Conservation (phyloP, 2,113 vertebrate genomes). For the Oncorhynchus nerka region DNA sequence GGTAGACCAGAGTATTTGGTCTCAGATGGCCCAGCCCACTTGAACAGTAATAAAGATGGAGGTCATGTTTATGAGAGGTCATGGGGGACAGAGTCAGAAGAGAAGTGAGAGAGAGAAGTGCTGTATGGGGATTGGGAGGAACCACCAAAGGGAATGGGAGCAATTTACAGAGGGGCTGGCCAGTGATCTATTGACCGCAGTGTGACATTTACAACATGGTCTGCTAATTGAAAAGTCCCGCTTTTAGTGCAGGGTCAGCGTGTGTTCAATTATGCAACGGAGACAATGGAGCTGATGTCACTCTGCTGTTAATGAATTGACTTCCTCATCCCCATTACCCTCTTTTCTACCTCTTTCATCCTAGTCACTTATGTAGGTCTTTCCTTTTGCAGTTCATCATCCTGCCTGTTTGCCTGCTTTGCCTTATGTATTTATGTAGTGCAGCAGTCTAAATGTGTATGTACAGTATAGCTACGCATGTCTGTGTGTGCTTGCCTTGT, state of each 20-base stretch:
- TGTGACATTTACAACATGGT: constrained; percentile 66
- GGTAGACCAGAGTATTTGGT: background rate
- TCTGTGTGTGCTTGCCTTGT: background rate
- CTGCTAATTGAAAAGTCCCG: constrained; percentile 67
- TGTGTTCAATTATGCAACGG: constrained; percentile 70
- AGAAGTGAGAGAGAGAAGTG: background rate
- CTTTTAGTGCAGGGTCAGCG: constrained; percentile 63
- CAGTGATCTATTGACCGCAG: constrained; percentile 51
- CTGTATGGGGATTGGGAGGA: constrained; percentile 6
- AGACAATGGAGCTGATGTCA: constrained; percentile 54
- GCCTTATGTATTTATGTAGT: no score
- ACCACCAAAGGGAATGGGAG: constrained; percentile 11
- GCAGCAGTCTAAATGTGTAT: no score
- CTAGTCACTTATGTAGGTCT: background rate
- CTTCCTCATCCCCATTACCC: constrained; percentile 13
- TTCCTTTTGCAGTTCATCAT: background rate
- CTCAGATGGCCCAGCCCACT: background rate
- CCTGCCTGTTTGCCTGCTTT: background rate
- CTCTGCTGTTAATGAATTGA: constrained; percentile 51
- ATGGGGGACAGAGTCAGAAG: background rate
- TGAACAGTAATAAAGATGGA: background rate
- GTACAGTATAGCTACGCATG: no score
- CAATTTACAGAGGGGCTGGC: constrained; percentile 41
- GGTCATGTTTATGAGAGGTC: background rate
- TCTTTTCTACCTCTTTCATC: constrained; percentile 19